phyloP scores from a whole-genome alignment of 2,113 vertebrate genomes.

The Sterrhoptilus dennistouni region DNA sequence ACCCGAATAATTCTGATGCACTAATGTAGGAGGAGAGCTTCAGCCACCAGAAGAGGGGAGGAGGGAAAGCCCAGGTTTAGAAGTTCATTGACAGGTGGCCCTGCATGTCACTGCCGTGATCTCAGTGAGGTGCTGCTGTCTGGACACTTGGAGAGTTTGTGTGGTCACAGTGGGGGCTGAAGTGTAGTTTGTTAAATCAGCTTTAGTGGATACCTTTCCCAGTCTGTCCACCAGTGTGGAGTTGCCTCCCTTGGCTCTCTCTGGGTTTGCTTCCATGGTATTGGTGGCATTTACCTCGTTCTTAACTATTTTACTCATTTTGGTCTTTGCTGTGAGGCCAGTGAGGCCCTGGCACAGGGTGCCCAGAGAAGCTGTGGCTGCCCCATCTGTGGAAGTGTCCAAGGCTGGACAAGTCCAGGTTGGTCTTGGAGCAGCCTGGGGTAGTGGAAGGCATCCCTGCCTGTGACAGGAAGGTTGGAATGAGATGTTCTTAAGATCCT shows the following conservation, averaged over 20 bases:
- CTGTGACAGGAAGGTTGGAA: background rate
- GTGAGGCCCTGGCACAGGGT: background rate
- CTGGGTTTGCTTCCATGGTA: background rate
- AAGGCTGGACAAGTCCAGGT: accelerated
- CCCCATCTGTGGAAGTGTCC: background rate
- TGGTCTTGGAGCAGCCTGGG: background rate
- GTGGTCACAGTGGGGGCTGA: background rate
- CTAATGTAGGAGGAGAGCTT: background rate
- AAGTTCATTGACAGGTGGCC: background rate
- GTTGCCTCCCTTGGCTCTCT: background rate
- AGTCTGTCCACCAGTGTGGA: background rate
- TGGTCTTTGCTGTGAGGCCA: background rate
- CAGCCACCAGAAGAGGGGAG: background rate
- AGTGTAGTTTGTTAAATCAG: background rate
- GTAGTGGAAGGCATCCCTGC: background rate
- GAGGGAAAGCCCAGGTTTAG: conserved; percentile 6
- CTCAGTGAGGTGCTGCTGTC: background rate
- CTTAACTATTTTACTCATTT: background rate
- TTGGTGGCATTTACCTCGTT: background rate
- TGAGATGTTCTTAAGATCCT: background rate
- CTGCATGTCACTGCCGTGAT: background rate
- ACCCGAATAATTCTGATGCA: background rate
- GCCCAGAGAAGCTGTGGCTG: background rate
- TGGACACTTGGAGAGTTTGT: background rate
- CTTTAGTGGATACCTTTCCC: background rate